phyloP scores from a whole-genome alignment of 2,113 vertebrate genomes.

The Cebus imitator region DNA sequence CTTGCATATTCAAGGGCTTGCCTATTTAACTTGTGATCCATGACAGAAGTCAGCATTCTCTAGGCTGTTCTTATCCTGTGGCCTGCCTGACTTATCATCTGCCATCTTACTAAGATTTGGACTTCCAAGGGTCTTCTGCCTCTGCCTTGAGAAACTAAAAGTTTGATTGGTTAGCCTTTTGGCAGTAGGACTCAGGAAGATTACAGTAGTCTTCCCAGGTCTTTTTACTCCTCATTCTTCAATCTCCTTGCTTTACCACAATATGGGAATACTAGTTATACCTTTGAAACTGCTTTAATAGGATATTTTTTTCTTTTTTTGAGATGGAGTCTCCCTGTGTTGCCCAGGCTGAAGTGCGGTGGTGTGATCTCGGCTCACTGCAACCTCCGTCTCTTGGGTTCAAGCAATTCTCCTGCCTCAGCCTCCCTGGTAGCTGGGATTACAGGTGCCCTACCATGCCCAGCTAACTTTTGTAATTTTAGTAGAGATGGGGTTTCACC shows the following conservation, averaged over 20 bases:
- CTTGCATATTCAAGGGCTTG: conserved; percentile 76
- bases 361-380: too few relatives aligned
- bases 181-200: not conserved
- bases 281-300: not conserved
- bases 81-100: conserved; percentile 2
- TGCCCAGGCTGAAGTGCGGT: too few relatives aligned
- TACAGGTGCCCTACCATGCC: too few relatives aligned
- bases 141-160: conserved; percentile 39
- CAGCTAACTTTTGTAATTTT: too few relatives aligned
- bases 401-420: too few relatives aligned
- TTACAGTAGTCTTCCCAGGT: not conserved
- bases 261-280: not conserved
- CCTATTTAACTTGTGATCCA: conserved; percentile 30
- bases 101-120: not conserved
- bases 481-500: too few relatives aligned
- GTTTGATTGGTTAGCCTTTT: not conserved
- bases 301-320: too few relatives aligned
- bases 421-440: too few relatives aligned
- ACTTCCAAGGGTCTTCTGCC: conserved; percentile 9
- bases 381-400: too few relatives aligned
- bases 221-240: conserved; percentile 17
- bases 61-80: conserved; percentile 9
- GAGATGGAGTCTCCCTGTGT: too few relatives aligned
- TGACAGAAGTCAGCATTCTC: conserved; percentile 57
- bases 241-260: not conserved